Percentiles rank a stretch among this genome's conserved stretches.
phyloP scores from a whole-genome alignment of 2,888 invertebrate species.

The Entomobrya multifasciata region DNA sequence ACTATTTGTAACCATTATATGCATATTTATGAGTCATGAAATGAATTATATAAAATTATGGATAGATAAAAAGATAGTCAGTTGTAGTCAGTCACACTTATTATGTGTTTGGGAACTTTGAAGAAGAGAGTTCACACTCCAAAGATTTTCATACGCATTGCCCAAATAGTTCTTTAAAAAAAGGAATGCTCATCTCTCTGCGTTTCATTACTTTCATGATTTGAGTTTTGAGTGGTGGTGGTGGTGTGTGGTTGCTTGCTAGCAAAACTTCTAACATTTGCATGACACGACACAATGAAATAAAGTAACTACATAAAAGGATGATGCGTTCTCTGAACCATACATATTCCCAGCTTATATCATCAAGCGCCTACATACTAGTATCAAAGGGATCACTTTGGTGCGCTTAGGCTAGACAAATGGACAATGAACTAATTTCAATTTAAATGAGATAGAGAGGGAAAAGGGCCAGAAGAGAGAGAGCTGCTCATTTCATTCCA shows the following conservation, averaged over 20 bases:
- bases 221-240: neutral
- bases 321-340: slow-evolving; percentile 18
- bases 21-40: neutral
- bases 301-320: slow-evolving; percentile 35
- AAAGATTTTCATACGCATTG: too few species aligned
- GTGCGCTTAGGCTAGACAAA: slow-evolving; percentile 56
- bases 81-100: too few species aligned
- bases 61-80: too few species aligned
- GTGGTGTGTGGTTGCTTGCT: neutral
- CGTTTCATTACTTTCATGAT: slow-evolving; percentile 12
- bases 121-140: neutral
- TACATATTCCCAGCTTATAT: slow-evolving; percentile 3
- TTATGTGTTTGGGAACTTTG: neutral
- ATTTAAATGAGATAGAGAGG: slow-evolving; percentile 65
- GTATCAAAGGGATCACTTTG: neutral
- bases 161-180: neutral
- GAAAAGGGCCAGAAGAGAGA: slow-evolving; percentile 1
- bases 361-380: neutral
- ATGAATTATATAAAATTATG: neutral
- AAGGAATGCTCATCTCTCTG: neutral
- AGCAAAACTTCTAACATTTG: slow-evolving; percentile 47
- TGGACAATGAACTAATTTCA: slow-evolving; percentile 72
- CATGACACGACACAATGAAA: slow-evolving; percentile 52
- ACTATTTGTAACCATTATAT: neutral
- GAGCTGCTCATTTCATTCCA: neutral